Conservation (phyloP, 1,140 invertebrate species). For the Caenorhabditis remanei region DNA sequence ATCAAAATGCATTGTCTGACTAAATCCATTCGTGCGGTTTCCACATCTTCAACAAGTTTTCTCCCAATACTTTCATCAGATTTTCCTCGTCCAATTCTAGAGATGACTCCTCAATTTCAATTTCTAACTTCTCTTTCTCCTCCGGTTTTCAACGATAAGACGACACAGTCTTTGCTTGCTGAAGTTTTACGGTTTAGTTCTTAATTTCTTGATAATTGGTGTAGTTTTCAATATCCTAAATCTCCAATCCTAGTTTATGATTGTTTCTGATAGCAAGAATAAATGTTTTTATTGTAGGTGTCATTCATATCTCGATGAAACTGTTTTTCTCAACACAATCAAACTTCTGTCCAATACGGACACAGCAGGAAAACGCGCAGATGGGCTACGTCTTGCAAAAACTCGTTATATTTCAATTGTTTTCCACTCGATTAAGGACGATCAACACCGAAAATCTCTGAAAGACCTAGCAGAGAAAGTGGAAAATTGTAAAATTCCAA, state of each 20-base stretch:
- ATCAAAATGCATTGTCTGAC: slow-evolving; percentile 50
- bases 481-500: slow-evolving; percentile 25
- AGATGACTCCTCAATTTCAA: slow-evolving; percentile 2
- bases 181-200: slow-evolving; percentile 40
- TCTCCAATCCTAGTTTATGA: neutral
- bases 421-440: slow-evolving; percentile 4
- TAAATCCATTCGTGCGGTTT: neutral
- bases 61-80: neutral
- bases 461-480: neutral
- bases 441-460: neutral
- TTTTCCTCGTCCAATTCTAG: slow-evolving; percentile 1
- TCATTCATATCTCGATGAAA: slow-evolving; percentile 12
- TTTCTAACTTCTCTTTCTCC: neutral
- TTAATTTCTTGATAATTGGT: neutral
- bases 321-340: slow-evolving; percentile 2
- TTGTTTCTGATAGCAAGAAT: neutral
- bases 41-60: neutral
- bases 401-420: slow-evolving; percentile 29
- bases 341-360: neutral
- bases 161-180: neutral
- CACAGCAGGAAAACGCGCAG: neutral
- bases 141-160: no score
- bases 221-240: neutral
- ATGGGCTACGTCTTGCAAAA: neutral
- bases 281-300: slow-evolving; percentile 1